Conservation (phyloP, 2,888 invertebrate species). For the Metacarcinus magister region DNA sequence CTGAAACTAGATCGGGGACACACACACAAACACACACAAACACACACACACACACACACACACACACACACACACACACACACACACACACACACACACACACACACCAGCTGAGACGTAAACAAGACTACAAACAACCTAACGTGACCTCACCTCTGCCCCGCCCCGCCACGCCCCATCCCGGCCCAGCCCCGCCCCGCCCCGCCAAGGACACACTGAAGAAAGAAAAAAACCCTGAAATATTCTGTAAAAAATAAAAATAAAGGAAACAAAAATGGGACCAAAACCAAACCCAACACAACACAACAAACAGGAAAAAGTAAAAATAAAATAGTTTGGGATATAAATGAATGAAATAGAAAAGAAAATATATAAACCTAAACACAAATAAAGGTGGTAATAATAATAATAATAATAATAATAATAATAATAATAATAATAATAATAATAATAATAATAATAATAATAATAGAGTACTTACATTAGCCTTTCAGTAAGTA, state of each 20-base stretch:
- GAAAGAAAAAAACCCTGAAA: no score
- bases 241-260: no score
- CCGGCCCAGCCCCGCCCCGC: no score
- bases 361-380: neutral
- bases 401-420: neutral
- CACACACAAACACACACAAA: no score
- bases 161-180: neutral
- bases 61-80: no score
- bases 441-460: no score
- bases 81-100: no score
- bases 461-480: no score
- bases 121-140: neutral
- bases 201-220: neutral
- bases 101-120: neutral
- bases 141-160: neutral
- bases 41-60: no score
- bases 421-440: neutral
- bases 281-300: neutral
- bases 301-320: neutral
- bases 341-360: no score
- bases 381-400: neutral
- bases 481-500: no score
- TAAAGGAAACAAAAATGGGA: neutral
- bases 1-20: no score
- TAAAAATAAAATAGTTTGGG: neutral